Conservation (phyloP, 2,797 vertebrate species). For the Schizopygopsis malacanthus region DNA sequence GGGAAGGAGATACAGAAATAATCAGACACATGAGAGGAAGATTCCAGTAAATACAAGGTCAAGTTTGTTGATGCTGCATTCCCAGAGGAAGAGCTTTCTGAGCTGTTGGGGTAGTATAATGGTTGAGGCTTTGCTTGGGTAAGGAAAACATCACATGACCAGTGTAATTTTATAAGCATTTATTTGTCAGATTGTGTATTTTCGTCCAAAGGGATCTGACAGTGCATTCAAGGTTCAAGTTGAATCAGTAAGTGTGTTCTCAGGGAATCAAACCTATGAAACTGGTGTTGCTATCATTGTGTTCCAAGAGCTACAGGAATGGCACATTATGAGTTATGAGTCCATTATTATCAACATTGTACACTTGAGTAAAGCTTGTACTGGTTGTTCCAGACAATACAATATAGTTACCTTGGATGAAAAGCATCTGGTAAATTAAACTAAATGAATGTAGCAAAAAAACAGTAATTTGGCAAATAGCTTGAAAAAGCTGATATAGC, state of each 20-base stretch:
- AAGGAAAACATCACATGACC: neutral
- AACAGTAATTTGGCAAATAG: neutral
- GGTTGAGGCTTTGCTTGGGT: conserved; percentile 3
- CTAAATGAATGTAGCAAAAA: neutral
- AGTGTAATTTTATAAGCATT: neutral
- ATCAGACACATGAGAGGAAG: conserved; percentile 35
- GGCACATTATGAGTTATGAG: neutral
- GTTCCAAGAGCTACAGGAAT: conserved; percentile 4
- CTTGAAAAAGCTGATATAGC: neutral
- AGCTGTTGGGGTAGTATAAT: neutral
- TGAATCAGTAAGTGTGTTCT: conserved; percentile 1
- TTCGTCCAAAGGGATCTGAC: neutral
- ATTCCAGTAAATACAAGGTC: conserved; percentile 36
- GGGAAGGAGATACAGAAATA: conserved; percentile 25
- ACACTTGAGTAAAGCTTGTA: neutral
- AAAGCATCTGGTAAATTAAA: conserved; percentile 21
- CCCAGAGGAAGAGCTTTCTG: conserved; percentile 11
- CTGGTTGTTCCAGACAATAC: neutral
- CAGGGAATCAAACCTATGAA: conserved; percentile 15
- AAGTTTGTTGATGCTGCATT: conserved; percentile 30
- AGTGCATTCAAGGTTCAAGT: neutral
- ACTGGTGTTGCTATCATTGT: neutral
- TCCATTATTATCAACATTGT: neutral
- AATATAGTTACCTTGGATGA: neutral
- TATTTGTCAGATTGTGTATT: neutral